These are phyloP conservation scores for Phengaris arion DNA, from an alignment of 2,888 invertebrate genomes.

Conservation along the genomic window DNA sequence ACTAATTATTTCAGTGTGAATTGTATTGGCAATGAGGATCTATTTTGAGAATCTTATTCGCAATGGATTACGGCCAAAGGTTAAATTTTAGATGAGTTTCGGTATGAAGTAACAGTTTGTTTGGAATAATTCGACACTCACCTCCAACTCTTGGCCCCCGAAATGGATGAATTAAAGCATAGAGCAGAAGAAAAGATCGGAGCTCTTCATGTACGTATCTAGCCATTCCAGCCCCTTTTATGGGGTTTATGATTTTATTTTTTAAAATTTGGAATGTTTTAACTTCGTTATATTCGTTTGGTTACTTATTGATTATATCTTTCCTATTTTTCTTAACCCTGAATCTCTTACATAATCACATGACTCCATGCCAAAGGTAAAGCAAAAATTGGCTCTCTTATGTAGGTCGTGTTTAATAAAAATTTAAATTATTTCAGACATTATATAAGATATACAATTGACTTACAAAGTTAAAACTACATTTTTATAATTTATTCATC, in stretches of 20 bases:
- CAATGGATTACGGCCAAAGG: constrained; percentile 72
- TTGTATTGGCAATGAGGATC: constrained; percentile 47
- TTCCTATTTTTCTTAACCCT: constrained; percentile 31
- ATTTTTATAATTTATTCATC: not conserved
- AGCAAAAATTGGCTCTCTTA: constrained; percentile 30
- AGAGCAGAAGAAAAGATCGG: constrained; percentile 72
- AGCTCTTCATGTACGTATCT: constrained; percentile 70
- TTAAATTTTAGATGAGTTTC: constrained; percentile 60
- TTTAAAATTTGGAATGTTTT: not conserved
- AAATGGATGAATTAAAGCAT: constrained; percentile 71
- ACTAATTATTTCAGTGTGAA: constrained; percentile 9
- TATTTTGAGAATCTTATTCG: constrained; percentile 71
- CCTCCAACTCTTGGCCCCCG: constrained; percentile 50
- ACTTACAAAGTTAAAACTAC: not conserved
- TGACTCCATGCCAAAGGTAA: constrained; percentile 37
- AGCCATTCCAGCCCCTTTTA: constrained; percentile 46
- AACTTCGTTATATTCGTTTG: not conserved
- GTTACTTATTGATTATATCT: not conserved
- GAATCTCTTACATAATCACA: constrained; percentile 57
- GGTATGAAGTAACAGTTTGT: constrained; percentile 58
- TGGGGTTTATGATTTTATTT: constrained; percentile 25
- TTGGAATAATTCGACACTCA: constrained; percentile 52
- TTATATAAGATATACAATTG: not conserved
- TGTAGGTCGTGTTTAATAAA: constrained; percentile 29
- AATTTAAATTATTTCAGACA: not conserved